Percentiles rank a stretch among this genome's conserved stretches.
phyloP scores from a whole-genome alignment of 2,797 vertebrate genomes.

The Peromyscus melanophrys region DNA sequence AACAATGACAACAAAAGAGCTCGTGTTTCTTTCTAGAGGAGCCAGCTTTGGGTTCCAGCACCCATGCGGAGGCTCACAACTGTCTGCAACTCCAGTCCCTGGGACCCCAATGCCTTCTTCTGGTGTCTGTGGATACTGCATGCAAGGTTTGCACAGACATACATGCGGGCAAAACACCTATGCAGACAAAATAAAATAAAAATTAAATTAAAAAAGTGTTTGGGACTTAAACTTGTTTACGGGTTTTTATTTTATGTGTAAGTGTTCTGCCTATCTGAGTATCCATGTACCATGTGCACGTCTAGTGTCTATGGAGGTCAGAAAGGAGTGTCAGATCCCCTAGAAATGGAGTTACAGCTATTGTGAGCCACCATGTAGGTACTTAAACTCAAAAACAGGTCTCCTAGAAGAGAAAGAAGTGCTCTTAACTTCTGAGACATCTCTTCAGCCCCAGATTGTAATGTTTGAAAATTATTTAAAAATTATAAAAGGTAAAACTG shows the following conservation, averaged over 20 bases:
- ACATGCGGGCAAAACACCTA: neutral
- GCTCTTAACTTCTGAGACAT: neutral
- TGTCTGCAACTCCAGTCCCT: too few relatives aligned
- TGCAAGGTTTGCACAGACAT: neutral
- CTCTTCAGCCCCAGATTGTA: neutral
- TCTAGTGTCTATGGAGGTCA: neutral
- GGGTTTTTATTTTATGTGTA: neutral
- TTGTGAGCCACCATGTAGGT: neutral
- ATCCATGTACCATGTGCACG: neutral
- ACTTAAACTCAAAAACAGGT: neutral
- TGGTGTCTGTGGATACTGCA: neutral
- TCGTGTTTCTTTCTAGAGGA: neutral
- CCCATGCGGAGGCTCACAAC: neutral
- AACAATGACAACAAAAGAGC: neutral
- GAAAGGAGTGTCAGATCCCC: neutral
- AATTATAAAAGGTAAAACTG: constrained; percentile 10
- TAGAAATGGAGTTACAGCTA: neutral
- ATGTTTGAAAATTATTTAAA: neutral
- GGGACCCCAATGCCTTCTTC: neutral
- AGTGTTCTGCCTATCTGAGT: neutral
- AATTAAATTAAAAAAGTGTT: neutral
- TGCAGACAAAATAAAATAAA: neutral
- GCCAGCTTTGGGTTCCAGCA: neutral
- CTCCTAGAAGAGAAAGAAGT: neutral
- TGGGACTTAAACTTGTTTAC: neutral